Evolutionary conservation across 2,113 vertebrate genomes (phyloP), one percentile per base, ranked within the genome.

Genomic region (Sinocyclocheilus grahami): DNA sequence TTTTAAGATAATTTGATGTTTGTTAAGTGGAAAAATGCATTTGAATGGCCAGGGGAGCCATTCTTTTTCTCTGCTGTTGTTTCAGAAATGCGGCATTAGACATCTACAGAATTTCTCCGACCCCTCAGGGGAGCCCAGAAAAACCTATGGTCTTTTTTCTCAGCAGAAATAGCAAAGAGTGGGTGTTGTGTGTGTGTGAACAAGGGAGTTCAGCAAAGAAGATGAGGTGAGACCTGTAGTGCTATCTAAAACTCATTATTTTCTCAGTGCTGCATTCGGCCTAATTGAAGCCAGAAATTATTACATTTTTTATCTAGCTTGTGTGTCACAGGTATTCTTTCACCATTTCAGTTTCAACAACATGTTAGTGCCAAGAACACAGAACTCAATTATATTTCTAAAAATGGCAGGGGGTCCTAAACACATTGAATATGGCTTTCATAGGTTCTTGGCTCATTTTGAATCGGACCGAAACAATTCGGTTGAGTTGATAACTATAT

Each of bases 1-100:
- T 97, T 97, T 94, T 94, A 95, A 95, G 93, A 95, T 94, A 89
- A 91, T 94, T 94, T 95, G 94, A 96, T 95, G 94, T 96, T 96
- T 93, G 94, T 94, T 87, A 87, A 89, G 91, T 88, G 55, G 88
- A 96, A 96, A 96, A 97, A 96, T 96, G 96, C 93, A 94, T 96
- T 96, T 94, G 95, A 96, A 95, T 91, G 95, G 95, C 94, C 94
- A 92, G 92, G 93, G 95, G 96, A 94, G 94, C 93, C 92, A 96
- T 96, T 95, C 94, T 90, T 97, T 95, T 95, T 95, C 84, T 85
- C 91, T 85, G 87, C 92, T 94, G 95, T 96, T 96, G 93, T 95
- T 94, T 96, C 95, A 95, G 42, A 88, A 94, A 95, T 95, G 94
- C 93, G 93, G 95, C 94, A 93, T 93, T 95, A 92, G 95, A 96